Evolutionary conservation across 2,113 vertebrate genomes (phyloP), one percentile per base, ranked within the genome.

Genomic region (Cryptoleucopteryx plumbea): DNA sequence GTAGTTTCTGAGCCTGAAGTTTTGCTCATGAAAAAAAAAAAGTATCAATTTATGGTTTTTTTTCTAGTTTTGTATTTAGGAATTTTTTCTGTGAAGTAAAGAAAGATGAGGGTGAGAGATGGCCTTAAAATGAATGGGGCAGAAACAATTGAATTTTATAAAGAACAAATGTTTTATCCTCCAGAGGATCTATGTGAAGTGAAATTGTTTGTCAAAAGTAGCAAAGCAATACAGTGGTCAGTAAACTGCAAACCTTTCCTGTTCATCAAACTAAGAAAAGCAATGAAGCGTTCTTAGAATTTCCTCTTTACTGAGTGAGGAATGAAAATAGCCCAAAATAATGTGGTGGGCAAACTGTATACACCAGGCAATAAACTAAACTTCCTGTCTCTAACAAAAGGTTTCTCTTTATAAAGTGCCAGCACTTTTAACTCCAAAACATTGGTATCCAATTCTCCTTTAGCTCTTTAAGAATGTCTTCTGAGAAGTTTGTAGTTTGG

Each of bases 261-360:
- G 47, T 85, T 95, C 74, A 84, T 95, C 90, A 85, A 89, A 96
- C 84, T 97, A 97, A 95, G 91, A 89, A 93, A 97, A 92, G 83
- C 88, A 96, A 83, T 86, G 90, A 90, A 96, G 95, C 31, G 53
- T 89, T 95, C 97, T 87, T 93, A 95, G 94, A 96, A 96, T 97
- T 96, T 84, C 53, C 96, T 86, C 77, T 88, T 91, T 32, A 53
- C 94, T 88, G 63, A 75, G 71, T 85, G 80, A 96, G 91, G 90
- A 97, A 97, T 98, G 94, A 97, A 98, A 98, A 97, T 85, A 96
- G 66, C 89, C 56, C 36, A 96, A 96, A 98, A 97, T 97, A 97
- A 94, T 94, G 96, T 82, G 86, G 94, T 65, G 67, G 90, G 88
- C 38, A 70, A 98, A 94, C 96, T 91, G 95, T 95, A 85, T 88